A percentile compares a stretch with the other conserved stretches of the same genome.
Conservation (phyloP, 2,888 invertebrate genomes). For the Chalcis sispes region DNA sequence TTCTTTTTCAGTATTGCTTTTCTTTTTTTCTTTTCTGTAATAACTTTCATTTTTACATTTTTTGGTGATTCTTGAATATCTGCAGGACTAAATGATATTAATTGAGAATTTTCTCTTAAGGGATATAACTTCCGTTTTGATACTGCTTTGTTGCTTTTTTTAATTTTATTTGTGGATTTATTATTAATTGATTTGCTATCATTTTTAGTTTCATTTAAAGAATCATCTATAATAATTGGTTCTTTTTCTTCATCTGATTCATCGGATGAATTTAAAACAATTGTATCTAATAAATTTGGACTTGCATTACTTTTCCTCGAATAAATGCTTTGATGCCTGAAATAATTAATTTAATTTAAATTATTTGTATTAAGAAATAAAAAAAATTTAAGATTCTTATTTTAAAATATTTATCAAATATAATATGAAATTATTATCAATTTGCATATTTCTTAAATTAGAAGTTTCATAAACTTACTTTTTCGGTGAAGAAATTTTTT, state of each 20-base stretch:
- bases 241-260: slow-evolving; percentile 37
- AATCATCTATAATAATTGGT: slow-evolving; percentile 59
- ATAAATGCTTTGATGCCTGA: slow-evolving; percentile 54
- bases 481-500: slow-evolving; percentile 14
- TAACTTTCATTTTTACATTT: slow-evolving; percentile 23
- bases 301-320: slow-evolving; percentile 44
- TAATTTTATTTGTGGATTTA: slow-evolving; percentile 12
- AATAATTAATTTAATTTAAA: slow-evolving; percentile 35
- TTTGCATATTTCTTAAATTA: not conserved
- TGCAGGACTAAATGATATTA: slow-evolving; percentile 65
- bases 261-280: slow-evolving; percentile 59
- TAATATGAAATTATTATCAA: not conserved
- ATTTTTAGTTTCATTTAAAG: slow-evolving; percentile 55
- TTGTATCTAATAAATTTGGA: slow-evolving; percentile 51
- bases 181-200: slow-evolving; percentile 28
- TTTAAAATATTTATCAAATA: not conserved
- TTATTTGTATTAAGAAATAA: not conserved
- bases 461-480: slow-evolving; percentile 51
- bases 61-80: slow-evolving; percentile 30
- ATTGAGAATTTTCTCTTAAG: slow-evolving; percentile 61
- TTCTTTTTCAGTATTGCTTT: slow-evolving; percentile 56
- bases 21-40: slow-evolving; percentile 46
- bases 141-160: slow-evolving; percentile 57
- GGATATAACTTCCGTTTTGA: slow-evolving; percentile 62
- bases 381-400: slow-evolving; percentile 4